Base-by-base conservation (phyloP, 2,888 invertebrate genomes). In the Allygus modestus region DNA sequence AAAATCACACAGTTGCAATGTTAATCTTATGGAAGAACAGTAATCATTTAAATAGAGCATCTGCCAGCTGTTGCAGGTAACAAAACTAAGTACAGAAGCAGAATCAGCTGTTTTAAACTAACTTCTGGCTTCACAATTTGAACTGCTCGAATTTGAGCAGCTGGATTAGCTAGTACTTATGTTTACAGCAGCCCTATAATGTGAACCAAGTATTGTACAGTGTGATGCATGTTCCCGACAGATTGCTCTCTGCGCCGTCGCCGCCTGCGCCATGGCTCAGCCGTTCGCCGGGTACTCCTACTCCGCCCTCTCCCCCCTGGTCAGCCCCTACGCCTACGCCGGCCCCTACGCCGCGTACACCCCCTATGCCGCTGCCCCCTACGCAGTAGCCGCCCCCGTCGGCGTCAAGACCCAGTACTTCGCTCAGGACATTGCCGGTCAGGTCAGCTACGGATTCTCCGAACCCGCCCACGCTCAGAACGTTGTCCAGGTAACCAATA, bases 241-340 rank as follows among this genome's bases (percentile, higher is more conserved):
- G 93, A 92, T 93, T 91, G 92, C 92, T 89, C 91, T 93, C 90
- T 91, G 91, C 90, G 92, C 92, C 90, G 90, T 92, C 88, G 87
- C 90, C 88, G 90, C 90, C 81, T 88, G 88, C 82, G 84, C 84
- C 82, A 17, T 86, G 58, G 87, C 84, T 61, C 84, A 81, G 73
- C 84, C 86, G 26, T 77, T 81, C n/a, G 83, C 82, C 81, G 81
- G 84, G 69, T 85, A 85, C 51, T 69, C 85, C 41, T 85, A 85
- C 83, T 83, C 83, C 15, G 85, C 85, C 9, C 41, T 43, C 9
- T 81, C 0, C 89, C 90, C 7, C 88, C 31, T 71, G 54, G 61
- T 79, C n/a, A 84, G 54, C 65, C 46, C 83, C 33, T 79, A 75
- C 82, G 85, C 87, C 79, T 87, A 86, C 84, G 61, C 84, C 33